phyloP scores from a whole-genome alignment of 2,113 vertebrate species.

The Gobius niger region DNA sequence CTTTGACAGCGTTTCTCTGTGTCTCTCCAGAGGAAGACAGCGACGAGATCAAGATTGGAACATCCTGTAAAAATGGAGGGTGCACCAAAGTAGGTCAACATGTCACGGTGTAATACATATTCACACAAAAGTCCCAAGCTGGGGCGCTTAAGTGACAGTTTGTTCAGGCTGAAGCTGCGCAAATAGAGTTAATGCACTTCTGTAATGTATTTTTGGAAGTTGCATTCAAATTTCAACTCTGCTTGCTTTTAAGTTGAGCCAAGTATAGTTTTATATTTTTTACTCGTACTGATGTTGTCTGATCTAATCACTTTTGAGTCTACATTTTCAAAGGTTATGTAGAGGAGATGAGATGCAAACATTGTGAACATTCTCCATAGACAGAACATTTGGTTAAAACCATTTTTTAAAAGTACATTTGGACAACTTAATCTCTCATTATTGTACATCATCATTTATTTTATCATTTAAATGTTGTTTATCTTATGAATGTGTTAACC shows the following conservation, averaged over 20 bases:
- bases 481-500: too few species aligned
- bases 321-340: too few species aligned
- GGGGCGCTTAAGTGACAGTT: not conserved
- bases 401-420: too few species aligned
- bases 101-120: slow-evolving; percentile 1
- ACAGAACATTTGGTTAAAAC: too few species aligned
- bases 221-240: not conserved
- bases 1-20: slow-evolving; percentile 7
- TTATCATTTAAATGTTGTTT: too few species aligned
- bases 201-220: not conserved
- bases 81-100: slow-evolving; percentile 85
- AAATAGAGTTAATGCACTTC: not conserved
- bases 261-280: not conserved
- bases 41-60: slow-evolving; percentile 91
- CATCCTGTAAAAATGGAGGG: slow-evolving; percentile 90
- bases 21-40: slow-evolving; percentile 82
- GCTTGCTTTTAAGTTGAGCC: too few species aligned
- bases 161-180: not conserved
- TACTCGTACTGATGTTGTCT: not conserved
- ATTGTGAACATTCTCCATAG: too few species aligned
- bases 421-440: too few species aligned
- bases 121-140: not conserved
- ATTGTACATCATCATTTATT: too few species aligned
- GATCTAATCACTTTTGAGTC: not conserved
- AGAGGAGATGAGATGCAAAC: too few species aligned